Evolutionary conservation across 2,888 invertebrate genomes (phyloP), one percentile per base, ranked within the genome.

Genomic region (Tetramorium bicarinatum): DNA sequence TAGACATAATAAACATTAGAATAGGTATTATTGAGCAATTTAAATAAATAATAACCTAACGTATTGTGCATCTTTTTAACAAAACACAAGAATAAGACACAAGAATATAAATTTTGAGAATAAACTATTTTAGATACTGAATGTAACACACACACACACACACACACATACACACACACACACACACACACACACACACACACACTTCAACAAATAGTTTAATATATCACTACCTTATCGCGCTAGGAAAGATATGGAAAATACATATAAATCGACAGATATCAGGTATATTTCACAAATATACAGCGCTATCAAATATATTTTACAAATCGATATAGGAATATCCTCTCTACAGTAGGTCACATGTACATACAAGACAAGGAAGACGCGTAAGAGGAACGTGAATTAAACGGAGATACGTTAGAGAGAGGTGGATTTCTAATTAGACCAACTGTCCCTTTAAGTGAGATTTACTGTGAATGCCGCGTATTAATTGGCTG

Each of bases 401-500:
- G 44, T 69, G 34, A 77, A 59, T 56, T 56, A 21, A 71, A 47
- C 15, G 25, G 44, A 56, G 56, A 69, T 59, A 69, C 34, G 49
- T 71, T 18, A 71, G 44, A 56, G 77, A 41, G 77, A 67, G 44
- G n/a, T 21, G 15, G 18, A 82, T 84, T 85, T 79, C 52, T 84
- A 74, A 69, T 64, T 62, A 56, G 75, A 59, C 59, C 59, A 75
- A 75, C 74, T 80, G 85, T 79, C 75, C 69, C 64, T 56, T 59
- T 76, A 66, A 74, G 54, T 62, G 44, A 49, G 38, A 67, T 74
- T 41, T 59, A 52, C 52, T 67, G 76, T 34, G 49, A 67, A 66
- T 62, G 52, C 59, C 56, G 79, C 61, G 69, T 83, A 81, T 84
- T 83, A 86, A 89, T 88, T 84, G 59, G 77, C 44, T 64, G 72